Percentiles rank a stretch among this genome's conserved stretches.
These are phyloP conservation scores for Coreius guichenoti DNA, from an alignment of 2,797 vertebrate genomes.

Conservation along the genomic window DNA sequence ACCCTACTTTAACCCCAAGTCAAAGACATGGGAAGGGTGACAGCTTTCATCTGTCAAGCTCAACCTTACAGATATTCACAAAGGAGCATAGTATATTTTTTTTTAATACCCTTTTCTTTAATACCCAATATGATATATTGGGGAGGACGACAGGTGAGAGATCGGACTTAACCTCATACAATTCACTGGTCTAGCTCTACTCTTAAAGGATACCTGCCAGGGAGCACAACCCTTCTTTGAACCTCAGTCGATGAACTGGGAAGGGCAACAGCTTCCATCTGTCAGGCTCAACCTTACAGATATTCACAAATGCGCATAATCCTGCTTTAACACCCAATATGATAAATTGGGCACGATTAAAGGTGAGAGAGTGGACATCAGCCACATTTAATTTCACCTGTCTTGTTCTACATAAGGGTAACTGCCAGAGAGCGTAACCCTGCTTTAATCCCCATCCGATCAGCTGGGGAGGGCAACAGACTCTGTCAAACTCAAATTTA, in stretches of 20 bases:
- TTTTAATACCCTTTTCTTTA: not conserved
- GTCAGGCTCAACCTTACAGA: not conserved
- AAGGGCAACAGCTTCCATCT: not conserved
- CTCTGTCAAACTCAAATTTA: not conserved
- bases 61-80: not conserved
- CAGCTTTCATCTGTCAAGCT: not conserved
- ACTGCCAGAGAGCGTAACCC: not conserved
- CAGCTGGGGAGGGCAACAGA: not conserved
- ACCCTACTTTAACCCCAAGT: not conserved
- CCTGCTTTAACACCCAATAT: not conserved
- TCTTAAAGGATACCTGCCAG: not conserved
- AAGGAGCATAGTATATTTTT: not conserved
- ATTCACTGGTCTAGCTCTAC: not conserved
- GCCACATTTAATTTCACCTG: not conserved
- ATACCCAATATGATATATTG: not conserved
- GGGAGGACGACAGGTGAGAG: not conserved
- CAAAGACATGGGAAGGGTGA: not conserved
- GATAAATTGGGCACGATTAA: not conserved
- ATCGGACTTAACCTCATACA: not conserved
- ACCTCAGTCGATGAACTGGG: not conserved
- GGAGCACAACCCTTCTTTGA: not conserved
- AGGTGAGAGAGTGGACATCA: not conserved
- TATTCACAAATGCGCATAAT: not conserved
- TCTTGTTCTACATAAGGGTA: not conserved
- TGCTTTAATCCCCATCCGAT: not conserved